Conservation (phyloP, 1,140 invertebrate genomes). For the Diorhabda elongata region DNA sequence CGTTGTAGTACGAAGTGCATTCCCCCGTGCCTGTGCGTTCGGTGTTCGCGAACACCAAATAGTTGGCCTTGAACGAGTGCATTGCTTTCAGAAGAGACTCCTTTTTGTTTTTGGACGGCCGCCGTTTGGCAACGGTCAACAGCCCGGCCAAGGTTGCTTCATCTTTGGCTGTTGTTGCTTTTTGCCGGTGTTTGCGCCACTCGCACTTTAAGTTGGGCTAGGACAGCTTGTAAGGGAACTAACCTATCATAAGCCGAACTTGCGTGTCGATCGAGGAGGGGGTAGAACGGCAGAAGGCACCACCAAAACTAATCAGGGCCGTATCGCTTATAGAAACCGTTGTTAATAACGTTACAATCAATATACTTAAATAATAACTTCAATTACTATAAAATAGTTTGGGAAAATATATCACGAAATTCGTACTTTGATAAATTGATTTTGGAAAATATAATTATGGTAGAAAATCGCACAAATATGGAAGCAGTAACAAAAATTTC, state of each 20-base stretch:
- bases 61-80: constrained; percentile 48
- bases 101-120: constrained; percentile 40
- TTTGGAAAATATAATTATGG: no score
- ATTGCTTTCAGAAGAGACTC: constrained; percentile 45
- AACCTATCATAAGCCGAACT: constrained; percentile 47
- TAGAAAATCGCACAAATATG: no score
- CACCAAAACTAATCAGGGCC: constrained; percentile 19
- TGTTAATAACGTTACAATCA: background rate
- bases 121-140: constrained; percentile 47
- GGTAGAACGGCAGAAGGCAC: constrained; percentile 13
- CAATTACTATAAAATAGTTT: no score
- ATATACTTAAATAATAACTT: no score
- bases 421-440: no score
- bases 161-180: constrained; percentile 18
- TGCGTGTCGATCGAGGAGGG: constrained; percentile 31
- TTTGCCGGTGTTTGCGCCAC: background rate
- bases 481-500: no score
- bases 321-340: background rate
- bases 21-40: constrained; percentile 29
- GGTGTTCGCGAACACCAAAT: constrained; percentile 38
- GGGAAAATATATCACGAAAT: no score
- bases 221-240: constrained; percentile 25
- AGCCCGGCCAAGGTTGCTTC: constrained; percentile 44
- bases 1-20: constrained; percentile 25
- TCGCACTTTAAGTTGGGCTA: background rate